Percentiles rank a stretch among this genome's conserved stretches.
Conservation (phyloP, 2,797 vertebrate genomes). For the Alcedo quadribrachys region DNA sequence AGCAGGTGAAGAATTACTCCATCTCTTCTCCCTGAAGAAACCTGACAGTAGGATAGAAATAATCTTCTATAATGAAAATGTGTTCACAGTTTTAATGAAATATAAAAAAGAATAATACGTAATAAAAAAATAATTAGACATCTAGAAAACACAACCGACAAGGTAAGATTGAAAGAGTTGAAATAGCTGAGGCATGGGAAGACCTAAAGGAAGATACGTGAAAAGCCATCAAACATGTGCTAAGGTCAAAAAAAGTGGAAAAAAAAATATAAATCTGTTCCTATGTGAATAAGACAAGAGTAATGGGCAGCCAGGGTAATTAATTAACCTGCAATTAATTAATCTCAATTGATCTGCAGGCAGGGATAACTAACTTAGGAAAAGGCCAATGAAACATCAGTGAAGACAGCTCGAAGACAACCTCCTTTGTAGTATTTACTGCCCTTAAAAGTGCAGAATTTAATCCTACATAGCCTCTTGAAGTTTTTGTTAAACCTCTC, state of each 20-base stretch:
- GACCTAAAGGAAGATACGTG: not conserved
- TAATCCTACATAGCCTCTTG: not conserved
- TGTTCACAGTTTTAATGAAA: not conserved
- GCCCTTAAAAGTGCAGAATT: not conserved
- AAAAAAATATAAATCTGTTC: not conserved
- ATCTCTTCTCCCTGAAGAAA: not conserved
- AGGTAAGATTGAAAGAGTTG: not conserved
- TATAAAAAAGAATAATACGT: not conserved
- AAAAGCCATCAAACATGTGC: not conserved
- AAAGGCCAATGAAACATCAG: not conserved
- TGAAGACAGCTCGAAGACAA: not conserved
- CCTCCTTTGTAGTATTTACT: not conserved
- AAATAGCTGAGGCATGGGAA: not conserved
- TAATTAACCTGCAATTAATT: too few species aligned
- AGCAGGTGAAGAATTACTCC: not conserved
- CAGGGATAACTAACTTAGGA: not conserved
- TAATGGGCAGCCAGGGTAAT: not conserved
- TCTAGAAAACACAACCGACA: not conserved
- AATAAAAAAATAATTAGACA: not conserved
- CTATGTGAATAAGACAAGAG: not conserved
- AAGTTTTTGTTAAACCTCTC: not conserved
- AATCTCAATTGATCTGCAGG: not conserved
- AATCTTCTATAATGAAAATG: not conserved
- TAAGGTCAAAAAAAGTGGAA: not conserved
- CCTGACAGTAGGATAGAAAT: not conserved